Evolutionary conservation across 2,797 vertebrate genomes (phyloP), one percentile per base, ranked within the genome.

Genomic region (Silurus lanzhouensis): DNA sequence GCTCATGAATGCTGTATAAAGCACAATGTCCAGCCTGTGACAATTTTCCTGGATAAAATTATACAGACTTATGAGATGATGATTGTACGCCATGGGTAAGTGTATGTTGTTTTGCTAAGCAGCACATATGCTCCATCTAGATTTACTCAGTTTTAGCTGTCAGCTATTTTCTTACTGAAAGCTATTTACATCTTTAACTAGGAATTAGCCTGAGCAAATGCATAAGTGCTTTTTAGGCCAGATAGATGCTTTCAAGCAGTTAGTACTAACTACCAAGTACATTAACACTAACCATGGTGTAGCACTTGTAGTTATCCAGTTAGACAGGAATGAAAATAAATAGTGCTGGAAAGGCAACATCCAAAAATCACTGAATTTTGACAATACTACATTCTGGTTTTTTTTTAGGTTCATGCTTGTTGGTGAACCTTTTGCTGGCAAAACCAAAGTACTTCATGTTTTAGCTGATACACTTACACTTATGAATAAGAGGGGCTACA

Each of bases 11-110:
- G 94, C 91, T 98, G 97, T 90, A 68, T 82, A 90, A 92, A 12
- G 27, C 96, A 96, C 89, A 97, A 97, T 86, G 94, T 97, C 58
- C 98, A 99, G 86, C 94, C 97, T 87, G 96, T 96, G 78, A 90
- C 94, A 48, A 93, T 96, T 90, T 99, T 99, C 93, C 87, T 97
- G 86, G 92, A 96, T 84, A 99, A 99, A 93, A 97, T 99, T 22
- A 97, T 99, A 92, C 98, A 99, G 92, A 97, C 97, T 0, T 99
- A 99, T 91, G 98, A 99, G 94, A 99, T 99, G 98, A 99, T 99
- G 98, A 97, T 97, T 88, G 98, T 99, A 89, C 95, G 98, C 86
- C 98, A 99, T 82, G 98, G 98, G 98, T 99, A 96, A 94, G 96
- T 83, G 79, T 58, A 76, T 52, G 48, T 52, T 82, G 27, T 27